Conservation (phyloP, 2,888 invertebrate genomes). For the Eupithecia pulchellata region DNA sequence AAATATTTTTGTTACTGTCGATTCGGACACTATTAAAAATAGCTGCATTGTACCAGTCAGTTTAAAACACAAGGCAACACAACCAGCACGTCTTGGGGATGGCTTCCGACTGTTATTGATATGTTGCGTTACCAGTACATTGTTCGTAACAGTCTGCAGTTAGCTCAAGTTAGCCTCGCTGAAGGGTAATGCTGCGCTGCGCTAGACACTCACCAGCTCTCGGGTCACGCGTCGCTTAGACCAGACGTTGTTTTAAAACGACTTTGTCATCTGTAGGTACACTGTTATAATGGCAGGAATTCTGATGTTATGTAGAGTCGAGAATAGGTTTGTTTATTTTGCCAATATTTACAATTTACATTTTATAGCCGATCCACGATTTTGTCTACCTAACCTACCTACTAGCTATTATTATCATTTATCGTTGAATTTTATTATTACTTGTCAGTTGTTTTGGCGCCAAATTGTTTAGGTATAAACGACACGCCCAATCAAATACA, state of each 20-base stretch:
- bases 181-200: too few species aligned
- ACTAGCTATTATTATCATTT: background rate
- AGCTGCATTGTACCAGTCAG: too few species aligned
- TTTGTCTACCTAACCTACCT: background rate
- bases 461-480: background rate
- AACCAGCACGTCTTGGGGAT: too few species aligned
- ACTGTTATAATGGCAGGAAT: background rate
- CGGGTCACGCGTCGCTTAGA: too few species aligned
- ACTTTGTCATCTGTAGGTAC: background rate
- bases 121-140: too few species aligned
- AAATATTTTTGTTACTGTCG: too few species aligned
- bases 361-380: background rate
- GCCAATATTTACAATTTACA: background rate
- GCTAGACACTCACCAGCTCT: too few species aligned
- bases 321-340: slow-evolving; percentile 2
- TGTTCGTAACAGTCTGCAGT: too few species aligned
- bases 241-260: background rate
- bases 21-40: too few species aligned
- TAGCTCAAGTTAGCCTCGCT: too few species aligned
- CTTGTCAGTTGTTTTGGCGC: slow-evolving; percentile 4
- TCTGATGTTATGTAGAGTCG: background rate
- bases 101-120: too few species aligned
- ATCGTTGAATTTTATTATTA: background rate
- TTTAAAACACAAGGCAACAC: too few species aligned
- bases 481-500: background rate